phyloP scores from a whole-genome alignment of 2,113 vertebrate species.

The Zosterops borbonicus region DNA sequence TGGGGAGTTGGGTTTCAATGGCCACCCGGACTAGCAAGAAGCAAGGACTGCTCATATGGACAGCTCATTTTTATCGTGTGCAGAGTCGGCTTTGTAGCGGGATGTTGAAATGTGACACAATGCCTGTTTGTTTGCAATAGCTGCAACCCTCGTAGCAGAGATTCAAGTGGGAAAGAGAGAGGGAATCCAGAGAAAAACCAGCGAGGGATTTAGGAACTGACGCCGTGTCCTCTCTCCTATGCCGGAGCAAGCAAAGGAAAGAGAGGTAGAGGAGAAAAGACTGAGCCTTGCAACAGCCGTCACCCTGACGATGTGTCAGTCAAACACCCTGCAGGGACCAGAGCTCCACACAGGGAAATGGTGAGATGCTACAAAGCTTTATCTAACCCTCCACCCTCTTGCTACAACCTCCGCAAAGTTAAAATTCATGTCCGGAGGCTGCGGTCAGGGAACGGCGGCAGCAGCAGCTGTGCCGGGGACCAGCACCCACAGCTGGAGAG shows the following conservation, averaged over 20 bases:
- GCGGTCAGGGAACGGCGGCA: slow-evolving; percentile 67
- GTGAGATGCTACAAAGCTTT: slow-evolving; percentile 87
- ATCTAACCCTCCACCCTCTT: slow-evolving; percentile 74
- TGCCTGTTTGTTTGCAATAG: slow-evolving; percentile 76
- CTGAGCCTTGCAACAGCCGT: slow-evolving; percentile 50
- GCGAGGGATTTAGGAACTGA: slow-evolving; percentile 57
- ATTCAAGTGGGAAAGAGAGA: slow-evolving; percentile 45
- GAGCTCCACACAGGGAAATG: slow-evolving; percentile 83
- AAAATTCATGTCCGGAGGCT: slow-evolving; percentile 79
- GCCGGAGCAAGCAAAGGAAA: slow-evolving; percentile 64
- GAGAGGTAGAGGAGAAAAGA: slow-evolving; percentile 67
- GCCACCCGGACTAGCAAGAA: slow-evolving; percentile 11
- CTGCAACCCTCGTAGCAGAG: slow-evolving; percentile 38
- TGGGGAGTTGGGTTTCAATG: slow-evolving; percentile 21
- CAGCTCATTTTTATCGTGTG: slow-evolving; percentile 5
- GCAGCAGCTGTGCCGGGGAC: slow-evolving; percentile 65
- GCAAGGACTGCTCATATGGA: slow-evolving; percentile 27
- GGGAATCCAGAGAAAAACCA: slow-evolving; percentile 61
- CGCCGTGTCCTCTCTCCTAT: slow-evolving; percentile 55
- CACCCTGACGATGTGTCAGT: slow-evolving; percentile 84
- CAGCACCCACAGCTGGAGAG: slow-evolving; percentile 63
- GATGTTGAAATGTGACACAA: slow-evolving; percentile 62
- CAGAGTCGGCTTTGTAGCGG: slow-evolving; percentile 38
- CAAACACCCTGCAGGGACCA: slow-evolving; percentile 79
- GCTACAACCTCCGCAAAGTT: slow-evolving; percentile 84